These are phyloP conservation scores for Heliothis virescens DNA, from an alignment of 1,140 invertebrate genomes.

Conservation along the genomic window DNA sequence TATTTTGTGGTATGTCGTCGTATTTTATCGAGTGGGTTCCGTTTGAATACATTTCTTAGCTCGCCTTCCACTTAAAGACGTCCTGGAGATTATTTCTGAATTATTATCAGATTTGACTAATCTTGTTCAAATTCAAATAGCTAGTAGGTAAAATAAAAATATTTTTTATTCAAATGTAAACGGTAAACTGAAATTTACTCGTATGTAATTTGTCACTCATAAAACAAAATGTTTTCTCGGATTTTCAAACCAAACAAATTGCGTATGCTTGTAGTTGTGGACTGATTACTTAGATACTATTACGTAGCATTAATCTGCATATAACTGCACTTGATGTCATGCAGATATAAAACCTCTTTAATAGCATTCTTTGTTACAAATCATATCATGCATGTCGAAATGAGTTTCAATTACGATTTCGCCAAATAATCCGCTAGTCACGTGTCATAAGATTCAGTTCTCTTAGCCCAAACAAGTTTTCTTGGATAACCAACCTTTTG, in stretches of 20 bases:
- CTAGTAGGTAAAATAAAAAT: too few relatives aligned
- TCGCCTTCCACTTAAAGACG: too few relatives aligned
- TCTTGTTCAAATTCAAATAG: too few relatives aligned
- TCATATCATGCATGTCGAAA: slow-evolving; percentile 24
- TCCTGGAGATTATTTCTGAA: neutral
- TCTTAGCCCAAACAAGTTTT: neutral
- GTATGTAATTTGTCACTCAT: too few relatives aligned
- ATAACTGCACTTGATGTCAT: slow-evolving; percentile 1
- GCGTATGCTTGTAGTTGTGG: too few relatives aligned
- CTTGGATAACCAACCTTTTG: neutral
- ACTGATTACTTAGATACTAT: too few relatives aligned
- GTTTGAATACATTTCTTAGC: neutral
- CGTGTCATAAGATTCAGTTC: slow-evolving; percentile 17
- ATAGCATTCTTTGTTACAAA: slow-evolving; percentile 11
- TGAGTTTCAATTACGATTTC: slow-evolving; percentile 36
- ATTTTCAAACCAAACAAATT: too few relatives aligned
- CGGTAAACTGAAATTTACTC: too few relatives aligned
- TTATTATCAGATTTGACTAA: neutral
- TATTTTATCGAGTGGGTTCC: neutral
- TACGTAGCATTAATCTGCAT: neutral
- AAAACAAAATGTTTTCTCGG: too few relatives aligned
- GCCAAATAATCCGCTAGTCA: slow-evolving; percentile 41
- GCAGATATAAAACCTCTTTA: slow-evolving; percentile 12
- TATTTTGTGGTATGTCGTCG: neutral
- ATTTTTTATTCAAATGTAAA: too few relatives aligned